Evolutionary conservation across 2,888 invertebrate genomes (phyloP), one percentile per base, ranked within the genome.

Genomic region (Chromoteleia sp.): DNA sequence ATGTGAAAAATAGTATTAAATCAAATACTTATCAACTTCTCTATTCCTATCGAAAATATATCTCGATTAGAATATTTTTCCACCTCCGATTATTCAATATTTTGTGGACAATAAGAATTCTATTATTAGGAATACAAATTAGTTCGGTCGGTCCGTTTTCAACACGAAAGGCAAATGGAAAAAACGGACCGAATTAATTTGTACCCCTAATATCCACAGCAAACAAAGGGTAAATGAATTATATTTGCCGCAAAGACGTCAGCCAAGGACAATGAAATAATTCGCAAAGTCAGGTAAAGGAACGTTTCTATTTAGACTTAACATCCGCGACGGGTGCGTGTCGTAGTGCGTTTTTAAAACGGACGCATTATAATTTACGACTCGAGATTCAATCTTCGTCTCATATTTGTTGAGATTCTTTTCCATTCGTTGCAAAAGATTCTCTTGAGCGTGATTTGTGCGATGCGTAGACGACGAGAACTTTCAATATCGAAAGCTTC

Each of bases 401-500:
- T 5, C 12, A 3, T 14, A 14, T 6, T 33, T 52, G 2, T 29
- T 36, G 25, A 36, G 8, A 7, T n/a, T 33, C 33, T 63, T 48
- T 39, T 14, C 21, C 15, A 19, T 19, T 36, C 12, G 17, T 25
- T 17, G 41, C 21, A 14, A 54, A 36, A 54, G 65, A 54, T 54
- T 67, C 17, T 43, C 29, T 19, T 45, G 25, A 56, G 56, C 56
- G 39, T 43, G 59, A 80, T 73, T 74, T 61, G 63, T 50, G 63
- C 39, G 33, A 75, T 70, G 70, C 80, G 70, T 65, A 63, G 45
- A 56, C 48, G 68, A 67, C 33, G 68, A 61, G 41, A 71, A 58
- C 71, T 76, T 81, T 81, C 67, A 81, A 81, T 81, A 81, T 81
- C 73, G 73, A 48, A 54, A 71, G 63, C 56, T 50, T 25, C 56